Conservation (phyloP, 2,113 vertebrate genomes). For the Corvus hawaiiensis region DNA sequence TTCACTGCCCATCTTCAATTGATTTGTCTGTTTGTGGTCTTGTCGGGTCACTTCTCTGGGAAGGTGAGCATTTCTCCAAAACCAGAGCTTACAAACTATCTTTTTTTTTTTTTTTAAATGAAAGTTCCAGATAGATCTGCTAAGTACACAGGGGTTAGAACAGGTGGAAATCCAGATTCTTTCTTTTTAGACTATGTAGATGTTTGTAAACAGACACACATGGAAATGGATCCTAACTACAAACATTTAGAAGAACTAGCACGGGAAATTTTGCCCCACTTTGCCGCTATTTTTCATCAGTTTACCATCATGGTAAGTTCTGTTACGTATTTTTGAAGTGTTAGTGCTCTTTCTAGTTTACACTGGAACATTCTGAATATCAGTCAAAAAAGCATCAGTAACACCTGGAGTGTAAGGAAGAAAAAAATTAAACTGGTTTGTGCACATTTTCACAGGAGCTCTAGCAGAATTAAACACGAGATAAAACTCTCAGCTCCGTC, state of each 20-base stretch:
- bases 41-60: not conserved
- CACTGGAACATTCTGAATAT: not conserved
- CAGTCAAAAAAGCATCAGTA: not conserved
- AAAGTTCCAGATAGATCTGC: not conserved
- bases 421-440: not conserved
- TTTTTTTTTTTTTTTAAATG: not conserved
- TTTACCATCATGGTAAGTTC: not conserved
- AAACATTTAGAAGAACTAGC: not conserved
- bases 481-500: not conserved
- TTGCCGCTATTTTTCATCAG: not conserved
- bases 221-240: not conserved
- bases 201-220: not conserved
- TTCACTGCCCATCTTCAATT: not conserved
- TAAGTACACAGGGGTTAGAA: accelerated
- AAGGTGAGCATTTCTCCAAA: not conserved
- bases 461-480: not conserved
- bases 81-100: not conserved
- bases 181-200: not conserved
- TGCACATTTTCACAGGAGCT: not conserved
- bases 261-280: accelerated
- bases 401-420: not conserved
- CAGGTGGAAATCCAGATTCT: not conserved
- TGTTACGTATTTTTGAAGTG: not conserved
- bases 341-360: not conserved
- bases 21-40: not conserved